phyloP scores from a whole-genome alignment of 2,888 invertebrate genomes.

The Mimachlamys varia region DNA sequence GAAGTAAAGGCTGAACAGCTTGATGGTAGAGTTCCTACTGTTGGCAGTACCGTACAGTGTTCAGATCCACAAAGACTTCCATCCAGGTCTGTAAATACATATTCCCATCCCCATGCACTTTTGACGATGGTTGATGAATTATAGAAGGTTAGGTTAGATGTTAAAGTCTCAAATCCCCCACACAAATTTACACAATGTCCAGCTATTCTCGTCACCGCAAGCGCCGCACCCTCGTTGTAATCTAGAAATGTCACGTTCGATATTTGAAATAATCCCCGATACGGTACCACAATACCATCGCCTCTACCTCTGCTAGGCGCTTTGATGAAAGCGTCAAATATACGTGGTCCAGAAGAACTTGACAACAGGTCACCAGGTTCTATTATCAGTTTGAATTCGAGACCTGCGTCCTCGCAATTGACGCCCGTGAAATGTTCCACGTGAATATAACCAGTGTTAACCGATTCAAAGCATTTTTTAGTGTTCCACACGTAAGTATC shows the following conservation, averaged over 20 bases:
- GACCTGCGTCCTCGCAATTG: conserved; percentile 72
- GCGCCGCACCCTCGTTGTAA: conserved; percentile 60
- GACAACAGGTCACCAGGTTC: conserved; percentile 51
- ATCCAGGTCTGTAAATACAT: conserved; percentile 71
- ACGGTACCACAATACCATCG: conserved; percentile 70
- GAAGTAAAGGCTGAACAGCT: conserved; percentile 52
- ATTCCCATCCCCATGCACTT: conserved; percentile 66
- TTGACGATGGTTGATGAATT: conserved; percentile 61
- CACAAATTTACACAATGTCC: conserved; percentile 65
- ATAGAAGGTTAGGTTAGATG: conserved; percentile 55
- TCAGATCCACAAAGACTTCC: conserved; percentile 64
- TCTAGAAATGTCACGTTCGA: conserved; percentile 66
- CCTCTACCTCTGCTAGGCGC: conserved; percentile 58
- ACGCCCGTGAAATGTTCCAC: conserved; percentile 70
- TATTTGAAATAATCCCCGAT: conserved; percentile 64
- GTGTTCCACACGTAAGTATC: conserved; percentile 75
- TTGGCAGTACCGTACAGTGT: conserved; percentile 61
- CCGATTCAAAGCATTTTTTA: conserved; percentile 77
- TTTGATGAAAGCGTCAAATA: conserved; percentile 66
- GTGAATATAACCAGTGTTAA: conserved; percentile 73
- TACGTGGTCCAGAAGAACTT: conserved; percentile 60
- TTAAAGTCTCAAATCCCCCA: conserved; percentile 72
- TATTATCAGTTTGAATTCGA: conserved; percentile 68
- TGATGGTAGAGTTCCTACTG: conserved; percentile 62
- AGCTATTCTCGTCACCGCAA: conserved; percentile 63